Evolutionary conservation across 2,888 invertebrate genomes (phyloP).

Genomic region (Hetaerina titia): DNA sequence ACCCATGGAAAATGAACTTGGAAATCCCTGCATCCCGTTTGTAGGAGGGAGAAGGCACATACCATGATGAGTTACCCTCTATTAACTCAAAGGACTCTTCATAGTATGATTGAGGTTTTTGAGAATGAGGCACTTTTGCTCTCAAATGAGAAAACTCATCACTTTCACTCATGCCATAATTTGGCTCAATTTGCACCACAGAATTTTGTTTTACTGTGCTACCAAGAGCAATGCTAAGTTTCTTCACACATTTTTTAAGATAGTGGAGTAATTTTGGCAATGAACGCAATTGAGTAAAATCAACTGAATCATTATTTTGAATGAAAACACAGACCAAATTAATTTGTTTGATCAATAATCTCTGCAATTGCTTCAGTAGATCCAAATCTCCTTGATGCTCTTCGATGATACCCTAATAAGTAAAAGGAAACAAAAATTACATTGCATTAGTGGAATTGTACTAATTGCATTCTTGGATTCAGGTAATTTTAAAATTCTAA

Average conservation of each 20-base stretch:
- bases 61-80: not conserved
- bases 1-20: not conserved
- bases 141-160: not conserved
- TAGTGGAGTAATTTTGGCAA: not conserved
- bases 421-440: not conserved
- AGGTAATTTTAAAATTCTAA: too few relatives aligned
- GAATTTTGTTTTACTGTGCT: not conserved
- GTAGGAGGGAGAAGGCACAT: not conserved
- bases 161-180: not conserved
- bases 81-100: not conserved
- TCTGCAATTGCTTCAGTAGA: not conserved
- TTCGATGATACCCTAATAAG: not conserved
- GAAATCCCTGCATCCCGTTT: not conserved
- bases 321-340: not conserved
- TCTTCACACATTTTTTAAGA: not conserved
- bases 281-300: not conserved
- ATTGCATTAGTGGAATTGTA: too few relatives aligned
- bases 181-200: not conserved
- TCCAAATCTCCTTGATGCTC: not conserved
- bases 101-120: not conserved
- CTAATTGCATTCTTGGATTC: too few relatives aligned
- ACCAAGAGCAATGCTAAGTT: not conserved
- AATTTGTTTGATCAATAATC: slow-evolving; percentile 1
- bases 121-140: not conserved
- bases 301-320: not conserved